phyloP scores from a whole-genome alignment of 2,113 vertebrate genomes.

The Mormoops blainvillei region DNA sequence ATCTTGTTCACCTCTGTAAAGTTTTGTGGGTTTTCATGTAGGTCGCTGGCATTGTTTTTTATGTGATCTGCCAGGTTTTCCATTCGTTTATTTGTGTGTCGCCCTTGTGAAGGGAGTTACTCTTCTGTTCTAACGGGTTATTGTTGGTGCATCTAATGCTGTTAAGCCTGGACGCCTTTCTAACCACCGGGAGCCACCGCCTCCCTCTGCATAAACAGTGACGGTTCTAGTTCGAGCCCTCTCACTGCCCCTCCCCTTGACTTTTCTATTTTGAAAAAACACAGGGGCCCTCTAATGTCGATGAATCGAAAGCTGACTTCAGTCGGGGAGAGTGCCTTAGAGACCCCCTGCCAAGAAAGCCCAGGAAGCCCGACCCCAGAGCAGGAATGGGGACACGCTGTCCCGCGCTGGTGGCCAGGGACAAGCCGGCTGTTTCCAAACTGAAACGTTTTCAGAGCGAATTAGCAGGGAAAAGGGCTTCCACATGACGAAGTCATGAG shows the following conservation, averaged over 20 bases:
- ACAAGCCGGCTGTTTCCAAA: not conserved
- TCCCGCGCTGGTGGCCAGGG: not conserved
- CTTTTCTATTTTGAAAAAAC: not conserved
- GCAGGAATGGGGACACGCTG: no score
- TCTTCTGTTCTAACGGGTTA: not conserved
- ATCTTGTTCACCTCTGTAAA: not conserved
- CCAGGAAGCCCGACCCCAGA: accelerated
- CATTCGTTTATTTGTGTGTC: not conserved
- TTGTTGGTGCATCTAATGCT: not conserved
- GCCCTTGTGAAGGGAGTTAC: not conserved
- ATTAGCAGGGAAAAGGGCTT: not conserved
- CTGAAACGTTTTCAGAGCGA: not conserved
- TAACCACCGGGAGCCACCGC: not conserved
- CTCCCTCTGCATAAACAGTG: not conserved
- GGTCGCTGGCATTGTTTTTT: not conserved
- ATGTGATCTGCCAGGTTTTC: not conserved
- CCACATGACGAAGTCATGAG: not conserved
- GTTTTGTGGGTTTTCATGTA: not conserved
- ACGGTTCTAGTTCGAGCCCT: not conserved
- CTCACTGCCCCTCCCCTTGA: not conserved
- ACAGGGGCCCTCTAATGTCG: not conserved
- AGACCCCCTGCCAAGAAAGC: not conserved
- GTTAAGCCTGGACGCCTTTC: not conserved
- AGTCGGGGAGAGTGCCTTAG: not conserved
- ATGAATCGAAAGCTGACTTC: not conserved